Percentiles rank a stretch among this genome's conserved stretches.
These are phyloP conservation scores for Drosophila pseudotalamancana DNA, from an alignment of 2,888 invertebrate genomes.

Conservation along the genomic window DNA sequence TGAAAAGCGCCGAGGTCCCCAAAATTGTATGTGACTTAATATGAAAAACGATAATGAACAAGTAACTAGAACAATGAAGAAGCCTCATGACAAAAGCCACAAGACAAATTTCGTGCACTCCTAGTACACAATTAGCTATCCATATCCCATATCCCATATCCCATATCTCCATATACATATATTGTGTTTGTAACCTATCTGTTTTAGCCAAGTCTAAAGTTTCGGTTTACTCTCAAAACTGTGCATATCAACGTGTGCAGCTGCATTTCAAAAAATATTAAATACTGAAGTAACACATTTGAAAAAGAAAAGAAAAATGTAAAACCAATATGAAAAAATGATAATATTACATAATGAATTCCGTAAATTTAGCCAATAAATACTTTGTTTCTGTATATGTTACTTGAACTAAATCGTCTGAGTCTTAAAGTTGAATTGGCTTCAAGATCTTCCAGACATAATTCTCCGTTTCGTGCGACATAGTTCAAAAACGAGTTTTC, in stretches of 20 bases:
- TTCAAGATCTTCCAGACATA: constrained; percentile 36
- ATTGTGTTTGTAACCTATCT: constrained; percentile 35
- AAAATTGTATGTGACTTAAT: constrained; percentile 53
- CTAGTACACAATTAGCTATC: constrained; percentile 8
- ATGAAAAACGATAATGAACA: constrained; percentile 34
- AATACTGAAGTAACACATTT: background rate
- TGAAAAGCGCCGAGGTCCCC: constrained; percentile 22
- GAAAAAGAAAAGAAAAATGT: constrained; percentile 24
- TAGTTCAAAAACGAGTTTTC: constrained; percentile 35
- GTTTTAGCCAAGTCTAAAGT: constrained; percentile 49
- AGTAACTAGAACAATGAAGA: constrained; percentile 55
- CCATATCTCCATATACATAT: background rate
- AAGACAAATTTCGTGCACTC: constrained; percentile 51
- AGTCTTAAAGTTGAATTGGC: constrained; percentile 36
- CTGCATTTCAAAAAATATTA: constrained; percentile 51
- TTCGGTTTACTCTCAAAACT: constrained; percentile 53
- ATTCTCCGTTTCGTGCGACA: constrained; percentile 19
- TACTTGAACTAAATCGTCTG: constrained; percentile 29
- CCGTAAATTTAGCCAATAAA: constrained; percentile 68
- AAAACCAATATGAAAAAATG: constrained; percentile 27
- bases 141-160: background rate
- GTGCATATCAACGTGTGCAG: constrained; percentile 66
- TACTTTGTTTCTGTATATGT: constrained; percentile 37
- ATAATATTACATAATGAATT: constrained; percentile 56
- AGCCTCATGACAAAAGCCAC: constrained; percentile 65